Base-by-base conservation (phyloP, 2,888 invertebrate species). In the Stenodera caucasica region DNA sequence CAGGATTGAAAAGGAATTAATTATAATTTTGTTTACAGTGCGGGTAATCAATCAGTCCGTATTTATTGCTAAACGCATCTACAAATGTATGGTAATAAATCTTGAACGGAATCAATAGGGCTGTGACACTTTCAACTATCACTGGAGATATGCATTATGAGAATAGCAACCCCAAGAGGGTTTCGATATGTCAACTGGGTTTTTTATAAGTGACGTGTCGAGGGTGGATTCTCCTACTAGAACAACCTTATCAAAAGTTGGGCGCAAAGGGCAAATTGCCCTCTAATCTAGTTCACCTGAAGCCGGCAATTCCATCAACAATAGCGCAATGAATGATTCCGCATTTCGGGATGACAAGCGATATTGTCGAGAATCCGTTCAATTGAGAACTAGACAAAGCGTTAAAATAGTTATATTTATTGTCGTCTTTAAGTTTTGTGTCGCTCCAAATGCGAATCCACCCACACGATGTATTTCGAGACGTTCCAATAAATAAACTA, bases 1-100 rank as follows among this genome's bases (percentile, higher is more conserved):
- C 8, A 33, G 53, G 23, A 63, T 60, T 45, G 63, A 53, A 63
- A 63, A 63, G 58, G 57, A 63, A 63, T 63, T 63, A 63, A 63
- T 63, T 63, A 60, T 60, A 63, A 63, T 63, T n/a, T 63, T 63
- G 63, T 63, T 62, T 62, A 62, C 58, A 56, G 40, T 60, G 60
- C 58, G 49, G 57, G 63, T 55, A 58, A 63, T 63, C 63, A 63
- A 63, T 63, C 63, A 60, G 58, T 57, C 26, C 5, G 5, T 26
- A 26, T 49, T 26, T 55, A 55, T 58, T 58, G 58, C 50, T 50
- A 58, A 51, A 58, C 62, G 58, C 62, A 58, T 62, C 62, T 53
- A 62, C 53, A 55, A 56, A 55, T n/a, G n/a, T 23, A 21, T 11
- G 55, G 58, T 51, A 58, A 62, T 62, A 62, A 62, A 62, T 62